Evolutionary conservation across 2,888 invertebrate genomes (phyloP).

Genomic region (Azorinus chamasolen): DNA sequence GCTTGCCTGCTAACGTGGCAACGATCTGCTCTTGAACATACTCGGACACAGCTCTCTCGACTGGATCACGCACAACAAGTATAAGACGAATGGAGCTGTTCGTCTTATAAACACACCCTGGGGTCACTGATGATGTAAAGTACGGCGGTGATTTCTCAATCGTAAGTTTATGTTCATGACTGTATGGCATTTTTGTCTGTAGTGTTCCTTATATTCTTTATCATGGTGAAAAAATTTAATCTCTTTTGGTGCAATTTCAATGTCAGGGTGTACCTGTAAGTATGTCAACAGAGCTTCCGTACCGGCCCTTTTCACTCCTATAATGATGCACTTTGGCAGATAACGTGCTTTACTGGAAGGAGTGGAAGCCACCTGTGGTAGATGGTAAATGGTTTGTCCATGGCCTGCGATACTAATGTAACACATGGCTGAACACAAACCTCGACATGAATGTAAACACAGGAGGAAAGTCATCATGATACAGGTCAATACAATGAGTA

Average conservation of each 20-base stretch:
- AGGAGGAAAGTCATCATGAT: too few species aligned
- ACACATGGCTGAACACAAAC: too few species aligned
- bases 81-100: conserved; percentile 95
- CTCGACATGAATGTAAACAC: too few species aligned
- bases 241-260: conserved; percentile 97
- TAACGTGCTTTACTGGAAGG: too few species aligned
- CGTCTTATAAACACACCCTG: conserved; percentile 96
- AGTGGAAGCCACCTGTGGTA: too few species aligned
- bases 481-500: too few species aligned
- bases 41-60: conserved; percentile 97
- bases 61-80: conserved; percentile 97
- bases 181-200: conserved; percentile 95
- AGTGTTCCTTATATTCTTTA: conserved; percentile 96
- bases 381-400: too few species aligned
- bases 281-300: conserved; percentile 86
- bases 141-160: conserved; percentile 99
- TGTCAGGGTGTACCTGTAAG: conserved; percentile 88
- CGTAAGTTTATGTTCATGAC: conserved; percentile 95
- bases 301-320: conserved; percentile 86
- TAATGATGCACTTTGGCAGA: conserved; percentile 86
- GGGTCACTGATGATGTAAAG: conserved; percentile 97
- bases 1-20: conserved; percentile 50
- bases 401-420: too few species aligned
- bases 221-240: conserved; percentile 98
- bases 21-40: conserved; percentile 93